A percentile compares a stretch with the other conserved stretches of the same genome.
phyloP scores from a whole-genome alignment of 2,888 invertebrate genomes.

The Dryocosmus kuriphilus region DNA sequence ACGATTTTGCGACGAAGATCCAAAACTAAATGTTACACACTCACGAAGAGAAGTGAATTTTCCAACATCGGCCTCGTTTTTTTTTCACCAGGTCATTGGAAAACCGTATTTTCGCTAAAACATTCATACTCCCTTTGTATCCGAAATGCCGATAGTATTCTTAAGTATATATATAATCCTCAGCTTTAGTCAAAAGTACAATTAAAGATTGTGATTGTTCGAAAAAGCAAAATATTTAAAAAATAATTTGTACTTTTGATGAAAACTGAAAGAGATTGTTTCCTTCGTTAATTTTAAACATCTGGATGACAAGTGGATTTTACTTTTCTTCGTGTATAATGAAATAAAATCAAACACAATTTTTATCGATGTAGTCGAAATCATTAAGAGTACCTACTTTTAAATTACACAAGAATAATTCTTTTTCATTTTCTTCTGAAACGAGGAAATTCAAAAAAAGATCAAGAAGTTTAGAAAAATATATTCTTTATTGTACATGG shows the following conservation, averaged over 20 bases:
- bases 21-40: slow-evolving; percentile 36
- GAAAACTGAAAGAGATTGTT: neutral
- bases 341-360: slow-evolving; percentile 40
- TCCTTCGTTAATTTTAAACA: slow-evolving; percentile 24
- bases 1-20: slow-evolving; percentile 26
- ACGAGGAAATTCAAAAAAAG: neutral
- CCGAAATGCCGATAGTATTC: slow-evolving; percentile 1
- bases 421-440: neutral
- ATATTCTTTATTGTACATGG: slow-evolving; percentile 62
- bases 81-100: neutral
- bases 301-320: slow-evolving; percentile 15
- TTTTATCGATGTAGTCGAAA: slow-evolving; percentile 19
- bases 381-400: too few species aligned
- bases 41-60: slow-evolving; percentile 35
- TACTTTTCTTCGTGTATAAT: slow-evolving; percentile 37
- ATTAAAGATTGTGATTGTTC: neutral
- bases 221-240: slow-evolving; percentile 1
- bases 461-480: slow-evolving; percentile 46
- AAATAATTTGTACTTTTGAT: slow-evolving; percentile 11
- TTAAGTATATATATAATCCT: slow-evolving; percentile 21
- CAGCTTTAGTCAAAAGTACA: slow-evolving; percentile 16
- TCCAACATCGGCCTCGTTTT: neutral
- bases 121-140: neutral
- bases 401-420: too few species aligned
- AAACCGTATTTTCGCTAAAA: slow-evolving; percentile 6